Evolutionary conservation across 2,888 invertebrate genomes (phyloP).

Genomic region (Pseudoips prasinana): DNA sequence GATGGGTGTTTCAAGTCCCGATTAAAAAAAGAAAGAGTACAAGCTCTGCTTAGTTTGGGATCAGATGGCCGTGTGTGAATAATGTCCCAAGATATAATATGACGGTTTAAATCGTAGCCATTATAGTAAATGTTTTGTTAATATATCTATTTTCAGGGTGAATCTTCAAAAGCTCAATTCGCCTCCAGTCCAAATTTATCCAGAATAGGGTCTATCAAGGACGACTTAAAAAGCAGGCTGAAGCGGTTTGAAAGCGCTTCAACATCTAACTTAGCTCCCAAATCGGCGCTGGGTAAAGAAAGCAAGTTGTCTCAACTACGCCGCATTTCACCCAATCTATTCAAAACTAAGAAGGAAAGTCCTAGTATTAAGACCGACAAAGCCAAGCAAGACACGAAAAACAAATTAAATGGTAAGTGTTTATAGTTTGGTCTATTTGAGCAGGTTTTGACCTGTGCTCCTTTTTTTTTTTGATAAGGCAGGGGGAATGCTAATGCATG

Average conservation of each 20-base stretch:
- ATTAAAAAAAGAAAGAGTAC: too few species aligned
- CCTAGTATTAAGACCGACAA: conserved; percentile 38
- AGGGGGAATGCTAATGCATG: too few species aligned
- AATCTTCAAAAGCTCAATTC: conserved; percentile 58
- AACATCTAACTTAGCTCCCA: conserved; percentile 51
- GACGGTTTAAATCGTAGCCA: too few species aligned
- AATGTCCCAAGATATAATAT: too few species aligned
- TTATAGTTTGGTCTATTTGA: too few species aligned
- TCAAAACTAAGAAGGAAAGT: conserved; percentile 49
- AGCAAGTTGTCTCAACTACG: conserved; percentile 49
- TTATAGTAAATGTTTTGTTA: too few species aligned
- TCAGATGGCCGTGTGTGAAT: too few species aligned
- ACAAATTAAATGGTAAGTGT: conserved; percentile 59
- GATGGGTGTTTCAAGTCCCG: too few species aligned
- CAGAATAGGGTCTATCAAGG: conserved; percentile 36
- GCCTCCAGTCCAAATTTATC: conserved; percentile 70
- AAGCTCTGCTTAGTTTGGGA: too few species aligned
- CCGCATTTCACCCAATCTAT: conserved; percentile 60
- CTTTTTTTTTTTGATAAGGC: too few species aligned
- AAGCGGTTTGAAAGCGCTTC: conserved; percentile 60
- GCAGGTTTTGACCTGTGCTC: too few species aligned
- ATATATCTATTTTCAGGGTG: conserved; percentile 53
- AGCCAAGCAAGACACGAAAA: conserved; percentile 39
- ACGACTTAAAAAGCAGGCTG: conserved; percentile 48
- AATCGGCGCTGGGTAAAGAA: conserved; percentile 39